These are phyloP conservation scores for Cerastis leucographa DNA, from an alignment of 2,888 invertebrate genomes.

Conservation along the genomic window DNA sequence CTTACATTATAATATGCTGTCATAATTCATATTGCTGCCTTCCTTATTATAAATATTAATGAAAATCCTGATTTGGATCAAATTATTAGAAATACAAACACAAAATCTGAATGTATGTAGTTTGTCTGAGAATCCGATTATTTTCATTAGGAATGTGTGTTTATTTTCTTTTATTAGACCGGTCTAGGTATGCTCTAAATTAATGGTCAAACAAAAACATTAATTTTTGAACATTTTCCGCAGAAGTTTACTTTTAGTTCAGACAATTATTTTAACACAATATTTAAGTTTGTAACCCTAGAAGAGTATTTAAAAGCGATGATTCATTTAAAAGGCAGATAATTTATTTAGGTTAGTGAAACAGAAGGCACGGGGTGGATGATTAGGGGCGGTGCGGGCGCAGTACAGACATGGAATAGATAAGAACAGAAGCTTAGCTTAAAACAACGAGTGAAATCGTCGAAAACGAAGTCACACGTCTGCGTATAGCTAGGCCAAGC, in stretches of 20 bases:
- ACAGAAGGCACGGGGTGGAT: slow-evolving; percentile 66
- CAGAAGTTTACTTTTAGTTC: slow-evolving; percentile 12
- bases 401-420: slow-evolving; percentile 21
- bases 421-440: slow-evolving; percentile 11
- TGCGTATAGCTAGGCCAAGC: neutral
- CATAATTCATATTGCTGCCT: slow-evolving; percentile 34
- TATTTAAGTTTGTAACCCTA: slow-evolving; percentile 53
- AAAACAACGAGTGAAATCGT: neutral
- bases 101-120: neutral
- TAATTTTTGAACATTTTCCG: neutral
- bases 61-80: neutral
- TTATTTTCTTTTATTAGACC: slow-evolving; percentile 13
- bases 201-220: neutral
- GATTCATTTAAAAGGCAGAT: slow-evolving; percentile 73
- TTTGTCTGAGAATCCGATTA: neutral
- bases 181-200: neutral
- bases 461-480: neutral
- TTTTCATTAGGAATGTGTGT: neutral
- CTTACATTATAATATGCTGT: slow-evolving; percentile 34
- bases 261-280: slow-evolving; percentile 30
- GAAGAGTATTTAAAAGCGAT: slow-evolving; percentile 68
- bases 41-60: slow-evolving; percentile 32
- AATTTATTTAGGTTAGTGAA: slow-evolving; percentile 75
- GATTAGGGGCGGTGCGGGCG: slow-evolving; percentile 56
- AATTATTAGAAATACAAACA: neutral